phyloP scores from a whole-genome alignment of 1,140 invertebrate genomes.

The Pristionchus pacificus region DNA sequence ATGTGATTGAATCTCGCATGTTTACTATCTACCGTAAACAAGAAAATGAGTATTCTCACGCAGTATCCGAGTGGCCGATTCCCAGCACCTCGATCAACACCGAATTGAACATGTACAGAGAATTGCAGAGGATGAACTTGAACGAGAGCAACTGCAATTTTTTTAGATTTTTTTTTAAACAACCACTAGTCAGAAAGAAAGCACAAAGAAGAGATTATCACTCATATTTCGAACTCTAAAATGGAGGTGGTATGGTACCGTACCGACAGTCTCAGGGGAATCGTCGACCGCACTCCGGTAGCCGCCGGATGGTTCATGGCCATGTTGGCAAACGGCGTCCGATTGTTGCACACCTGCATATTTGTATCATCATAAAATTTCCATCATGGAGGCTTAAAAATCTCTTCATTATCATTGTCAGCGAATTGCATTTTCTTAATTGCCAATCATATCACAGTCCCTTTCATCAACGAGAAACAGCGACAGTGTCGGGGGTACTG shows the following conservation, averaged over 20 bases:
- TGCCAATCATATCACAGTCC: too few species aligned
- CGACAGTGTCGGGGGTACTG: too few species aligned
- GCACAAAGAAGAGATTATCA: neutral
- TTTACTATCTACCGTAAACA: too few species aligned
- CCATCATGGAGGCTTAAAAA: too few species aligned
- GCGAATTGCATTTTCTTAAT: too few species aligned
- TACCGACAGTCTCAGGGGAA: conserved; percentile 50
- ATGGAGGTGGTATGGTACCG: neutral
- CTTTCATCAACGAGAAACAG: too few species aligned
- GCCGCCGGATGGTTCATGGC: neutral
- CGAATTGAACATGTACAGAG: conserved; percentile 56
- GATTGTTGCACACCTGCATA: conserved; percentile 1
- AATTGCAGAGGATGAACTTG: conserved; percentile 58
- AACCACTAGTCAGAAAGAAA: neutral
- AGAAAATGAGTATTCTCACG: too few species aligned
- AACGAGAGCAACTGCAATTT: conserved; percentile 46
- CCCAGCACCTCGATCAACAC: conserved; percentile 52
- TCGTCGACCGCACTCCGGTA: neutral
- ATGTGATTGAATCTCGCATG: too few species aligned
- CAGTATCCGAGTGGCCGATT: conserved; percentile 40
- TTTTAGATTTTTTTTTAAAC: conserved; percentile 12
- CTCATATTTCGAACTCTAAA: neutral
- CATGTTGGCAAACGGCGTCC: too few species aligned
- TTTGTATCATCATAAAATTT: too few species aligned
- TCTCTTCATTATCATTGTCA: too few species aligned